Percentiles rank a stretch among this genome's conserved stretches.
Evolutionary conservation across 2,888 invertebrate genomes (phyloP).

Genomic region (Parnassius smintheus): DNA sequence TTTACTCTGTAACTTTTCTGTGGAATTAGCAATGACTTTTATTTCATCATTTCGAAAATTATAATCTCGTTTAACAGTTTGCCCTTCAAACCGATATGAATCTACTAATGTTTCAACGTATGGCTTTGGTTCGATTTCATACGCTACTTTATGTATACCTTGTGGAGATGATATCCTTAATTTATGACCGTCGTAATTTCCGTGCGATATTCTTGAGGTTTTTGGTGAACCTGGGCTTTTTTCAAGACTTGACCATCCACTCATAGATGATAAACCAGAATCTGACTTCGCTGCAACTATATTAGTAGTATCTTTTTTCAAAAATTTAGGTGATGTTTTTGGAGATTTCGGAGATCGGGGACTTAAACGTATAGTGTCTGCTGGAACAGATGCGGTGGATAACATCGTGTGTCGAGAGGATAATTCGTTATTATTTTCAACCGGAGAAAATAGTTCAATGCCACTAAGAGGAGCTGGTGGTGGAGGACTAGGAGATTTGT

Average conservation of each 20-base stretch:
- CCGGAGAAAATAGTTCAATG: conserved; percentile 69
- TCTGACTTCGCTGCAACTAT: conserved; percentile 90
- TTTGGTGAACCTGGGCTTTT: conserved; percentile 92
- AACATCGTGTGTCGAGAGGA: conserved; percentile 56
- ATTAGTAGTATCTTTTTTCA: conserved; percentile 81
- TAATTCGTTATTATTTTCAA: conserved; percentile 62
- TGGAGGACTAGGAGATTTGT: conserved; percentile 86
- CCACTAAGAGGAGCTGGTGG: conserved; percentile 90
- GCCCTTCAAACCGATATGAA: conserved; percentile 64
- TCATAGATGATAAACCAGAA: conserved; percentile 93
- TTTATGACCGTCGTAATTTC: conserved; percentile 67
- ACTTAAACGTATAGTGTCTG: conserved; percentile 81
- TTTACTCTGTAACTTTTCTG: conserved; percentile 62
- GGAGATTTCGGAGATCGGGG: conserved; percentile 88
- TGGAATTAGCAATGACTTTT: conserved; percentile 53
- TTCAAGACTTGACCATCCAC: conserved; percentile 92
- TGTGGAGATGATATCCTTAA: conserved; percentile 66
- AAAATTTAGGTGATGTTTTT: conserved; percentile 85
- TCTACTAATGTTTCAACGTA: conserved; percentile 82
- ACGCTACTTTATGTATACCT: conserved; percentile 59
- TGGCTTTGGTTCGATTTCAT: conserved; percentile 69
- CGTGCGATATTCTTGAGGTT: conserved; percentile 68
- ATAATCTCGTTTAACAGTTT: conserved; percentile 59
- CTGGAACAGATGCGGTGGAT: conserved; percentile 53
- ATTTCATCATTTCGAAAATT: conserved; percentile 51